Percentiles rank a stretch among this genome's conserved stretches.
phyloP scores from a whole-genome alignment of 2,113 vertebrate genomes.

The Ameiurus melas region DNA sequence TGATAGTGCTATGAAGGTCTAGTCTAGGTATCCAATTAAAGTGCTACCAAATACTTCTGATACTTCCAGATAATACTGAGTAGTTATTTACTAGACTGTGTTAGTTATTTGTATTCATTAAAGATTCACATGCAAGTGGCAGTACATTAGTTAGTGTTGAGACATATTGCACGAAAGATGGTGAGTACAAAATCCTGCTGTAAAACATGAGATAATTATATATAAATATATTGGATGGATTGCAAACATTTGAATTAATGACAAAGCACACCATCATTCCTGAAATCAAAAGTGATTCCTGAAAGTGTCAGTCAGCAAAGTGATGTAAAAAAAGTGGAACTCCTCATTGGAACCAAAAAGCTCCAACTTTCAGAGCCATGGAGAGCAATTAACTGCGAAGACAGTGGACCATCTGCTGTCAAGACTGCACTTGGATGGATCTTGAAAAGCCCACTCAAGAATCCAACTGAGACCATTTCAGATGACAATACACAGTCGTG shows the following conservation, averaged over 20 bases:
- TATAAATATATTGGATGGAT: neutral
- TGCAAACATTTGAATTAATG: neutral
- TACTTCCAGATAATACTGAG: neutral
- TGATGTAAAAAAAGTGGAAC: neutral
- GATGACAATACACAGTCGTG: slow-evolving; percentile 14
- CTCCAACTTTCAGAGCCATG: neutral
- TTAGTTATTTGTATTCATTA: neutral
- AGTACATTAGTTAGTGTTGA: neutral
- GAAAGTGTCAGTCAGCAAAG: slow-evolving; percentile 9
- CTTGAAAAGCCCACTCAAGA: slow-evolving; percentile 16
- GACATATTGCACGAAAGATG: neutral
- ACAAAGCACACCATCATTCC: neutral
- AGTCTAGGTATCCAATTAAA: neutral
- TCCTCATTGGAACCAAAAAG: neutral
- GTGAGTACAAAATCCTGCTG: neutral
- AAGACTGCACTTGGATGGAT: slow-evolving; percentile 21
- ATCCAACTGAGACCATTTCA: slow-evolving; percentile 14
- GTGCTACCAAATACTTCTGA: neutral
- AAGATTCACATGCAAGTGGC: neutral
- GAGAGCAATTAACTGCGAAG: slow-evolving; percentile 19
- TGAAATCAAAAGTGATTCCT: neutral
- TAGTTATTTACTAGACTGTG: neutral
- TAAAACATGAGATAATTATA: no score
- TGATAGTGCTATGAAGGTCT: neutral
- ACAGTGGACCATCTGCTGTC: slow-evolving; percentile 31